phyloP scores from a whole-genome alignment of 2,888 invertebrate genomes.

The Notocelia uddmanniana region DNA sequence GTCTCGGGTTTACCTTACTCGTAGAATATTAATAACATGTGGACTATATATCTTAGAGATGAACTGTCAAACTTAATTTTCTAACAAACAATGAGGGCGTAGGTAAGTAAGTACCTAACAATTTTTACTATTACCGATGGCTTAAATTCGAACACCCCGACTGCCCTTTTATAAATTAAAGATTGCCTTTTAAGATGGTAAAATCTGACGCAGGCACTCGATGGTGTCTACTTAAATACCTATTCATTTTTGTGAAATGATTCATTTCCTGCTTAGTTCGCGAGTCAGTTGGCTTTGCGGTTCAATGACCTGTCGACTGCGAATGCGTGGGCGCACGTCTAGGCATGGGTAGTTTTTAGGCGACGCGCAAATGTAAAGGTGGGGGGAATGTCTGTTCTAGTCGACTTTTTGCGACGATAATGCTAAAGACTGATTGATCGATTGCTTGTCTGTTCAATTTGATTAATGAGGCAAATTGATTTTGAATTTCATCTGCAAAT shows the following conservation, averaged over 20 bases:
- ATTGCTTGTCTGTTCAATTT: slow-evolving; percentile 7
- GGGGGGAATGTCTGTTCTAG: not conserved
- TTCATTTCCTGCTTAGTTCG: slow-evolving; percentile 16
- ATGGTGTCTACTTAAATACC: not conserved
- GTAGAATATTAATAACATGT: no score
- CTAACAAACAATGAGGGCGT: no score
- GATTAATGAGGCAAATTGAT: slow-evolving; percentile 22
- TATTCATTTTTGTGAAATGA: slow-evolving; percentile 30
- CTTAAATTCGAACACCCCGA: not conserved
- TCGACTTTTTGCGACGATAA: slow-evolving; percentile 8
- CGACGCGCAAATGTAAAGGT: slow-evolving; percentile 5
- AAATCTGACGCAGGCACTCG: not conserved
- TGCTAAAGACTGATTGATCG: slow-evolving; percentile 11
- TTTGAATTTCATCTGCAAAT: not conserved
- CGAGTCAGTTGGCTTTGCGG: slow-evolving; percentile 4
- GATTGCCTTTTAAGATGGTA: not conserved
- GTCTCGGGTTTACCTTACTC: no score
- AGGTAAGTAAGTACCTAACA: no score
- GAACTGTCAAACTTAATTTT: no score
- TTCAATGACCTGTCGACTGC: slow-evolving; percentile 15
- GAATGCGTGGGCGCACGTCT: slow-evolving; percentile 34
- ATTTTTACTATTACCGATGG: not conserved
- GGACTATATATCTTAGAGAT: no score
- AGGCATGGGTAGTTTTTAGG: slow-evolving; percentile 11
- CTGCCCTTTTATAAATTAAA: not conserved